These are phyloP conservation scores for Misgurnus mizolepis DNA, from an alignment of 2,113 vertebrate species.

Conservation along the genomic window DNA sequence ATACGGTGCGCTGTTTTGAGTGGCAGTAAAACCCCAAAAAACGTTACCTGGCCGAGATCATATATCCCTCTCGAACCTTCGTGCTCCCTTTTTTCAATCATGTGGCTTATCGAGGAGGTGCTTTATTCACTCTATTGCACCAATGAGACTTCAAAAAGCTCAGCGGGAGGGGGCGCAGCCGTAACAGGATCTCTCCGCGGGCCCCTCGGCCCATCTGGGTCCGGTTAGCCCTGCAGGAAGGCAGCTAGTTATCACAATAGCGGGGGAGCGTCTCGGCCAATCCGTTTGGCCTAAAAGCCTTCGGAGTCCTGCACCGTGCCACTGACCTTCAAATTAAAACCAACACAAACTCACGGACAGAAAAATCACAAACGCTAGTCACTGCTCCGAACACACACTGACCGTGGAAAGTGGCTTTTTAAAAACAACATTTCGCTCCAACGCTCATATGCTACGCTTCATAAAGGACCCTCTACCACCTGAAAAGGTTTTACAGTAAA, in stretches of 20 bases:
- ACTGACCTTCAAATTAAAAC: conserved; percentile 65
- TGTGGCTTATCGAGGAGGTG: conserved; percentile 29
- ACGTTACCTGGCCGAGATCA: conserved; percentile 19
- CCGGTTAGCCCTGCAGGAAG: conserved; percentile 65
- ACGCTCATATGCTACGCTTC: neutral
- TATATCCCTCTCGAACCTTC: conserved; percentile 29
- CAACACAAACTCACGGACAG: conserved; percentile 31
- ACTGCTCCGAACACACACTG: neutral
- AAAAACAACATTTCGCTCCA: neutral
- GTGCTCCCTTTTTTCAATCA: conserved; percentile 60
- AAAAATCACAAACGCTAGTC: conserved; percentile 5
- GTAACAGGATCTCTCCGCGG: conserved; percentile 66
- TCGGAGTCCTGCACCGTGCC: conserved; percentile 35
- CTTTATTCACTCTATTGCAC: conserved; percentile 54
- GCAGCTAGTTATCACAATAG: conserved; percentile 70
- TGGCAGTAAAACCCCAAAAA: conserved; percentile 13
- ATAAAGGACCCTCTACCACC: neutral
- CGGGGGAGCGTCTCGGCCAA: conserved; percentile 57
- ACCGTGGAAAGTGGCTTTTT: neutral
- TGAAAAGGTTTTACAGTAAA: conserved; percentile 14
- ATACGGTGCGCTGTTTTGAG: neutral
- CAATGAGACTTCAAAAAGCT: conserved; percentile 57
- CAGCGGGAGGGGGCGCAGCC: conserved; percentile 45
- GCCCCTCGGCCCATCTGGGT: conserved; percentile 69
- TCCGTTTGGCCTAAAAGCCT: conserved; percentile 47